Percentiles rank a stretch among this genome's conserved stretches.
phyloP scores from a whole-genome alignment of 2,797 vertebrate genomes.

The Sebastes itinus region DNA sequence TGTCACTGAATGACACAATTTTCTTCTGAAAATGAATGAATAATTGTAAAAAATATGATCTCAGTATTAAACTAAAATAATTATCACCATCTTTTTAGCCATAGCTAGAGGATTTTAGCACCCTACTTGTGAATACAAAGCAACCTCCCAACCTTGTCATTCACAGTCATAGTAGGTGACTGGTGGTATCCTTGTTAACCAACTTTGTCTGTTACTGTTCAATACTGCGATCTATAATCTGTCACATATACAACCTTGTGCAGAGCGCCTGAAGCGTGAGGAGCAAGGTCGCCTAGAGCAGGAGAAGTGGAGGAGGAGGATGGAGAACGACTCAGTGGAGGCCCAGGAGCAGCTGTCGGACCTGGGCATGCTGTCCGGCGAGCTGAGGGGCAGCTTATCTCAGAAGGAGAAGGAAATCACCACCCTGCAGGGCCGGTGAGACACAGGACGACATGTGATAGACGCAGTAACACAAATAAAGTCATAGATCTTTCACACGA shows the following conservation, averaged over 20 bases:
- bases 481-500: background rate
- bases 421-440: slow-evolving; percentile 85
- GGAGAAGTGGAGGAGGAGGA: slow-evolving; percentile 90
- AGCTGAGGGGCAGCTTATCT: slow-evolving; percentile 85
- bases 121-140: background rate
- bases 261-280: slow-evolving; percentile 93
- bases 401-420: slow-evolving; percentile 93
- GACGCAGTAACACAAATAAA: background rate
- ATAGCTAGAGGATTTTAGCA: background rate
- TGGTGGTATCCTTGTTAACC: background rate
- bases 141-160: background rate
- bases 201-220: background rate
- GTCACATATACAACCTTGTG: background rate
- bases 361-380: slow-evolving; percentile 82
- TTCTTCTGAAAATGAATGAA: background rate
- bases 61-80: background rate
- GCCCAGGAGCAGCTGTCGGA: slow-evolving; percentile 91
- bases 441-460: background rate
- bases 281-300: slow-evolving; percentile 91
- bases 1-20: background rate
- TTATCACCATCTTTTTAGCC: background rate
- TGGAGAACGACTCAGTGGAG: slow-evolving; percentile 89
- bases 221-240: background rate
- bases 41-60: background rate
- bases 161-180: background rate